Evolutionary conservation across 2,113 vertebrate species (phyloP).

Genomic region (Ia io): DNA sequence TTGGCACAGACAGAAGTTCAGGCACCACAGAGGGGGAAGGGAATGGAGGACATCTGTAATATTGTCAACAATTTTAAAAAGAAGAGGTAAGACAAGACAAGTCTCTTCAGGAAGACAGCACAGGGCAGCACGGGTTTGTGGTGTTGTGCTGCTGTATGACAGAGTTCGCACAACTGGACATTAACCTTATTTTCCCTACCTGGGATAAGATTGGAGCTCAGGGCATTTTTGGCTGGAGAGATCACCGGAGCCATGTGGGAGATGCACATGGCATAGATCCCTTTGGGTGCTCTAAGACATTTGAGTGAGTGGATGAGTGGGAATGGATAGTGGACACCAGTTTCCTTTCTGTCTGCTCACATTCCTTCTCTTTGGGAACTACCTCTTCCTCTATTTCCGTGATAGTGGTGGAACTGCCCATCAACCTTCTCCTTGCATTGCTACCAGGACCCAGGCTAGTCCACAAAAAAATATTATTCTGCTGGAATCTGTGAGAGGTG

Average conservation of each 20-base stretch:
- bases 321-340: no score
- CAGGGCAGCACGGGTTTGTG: neutral
- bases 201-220: neutral
- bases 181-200: neutral
- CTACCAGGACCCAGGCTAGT: neutral
- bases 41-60: no score
- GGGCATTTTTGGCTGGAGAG: no score
- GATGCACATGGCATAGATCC: no score
- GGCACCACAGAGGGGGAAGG: neutral
- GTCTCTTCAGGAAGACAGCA: neutral
- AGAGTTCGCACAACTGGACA: neutral
- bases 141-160: neutral
- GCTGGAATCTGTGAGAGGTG: neutral
- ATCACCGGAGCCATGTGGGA: neutral
- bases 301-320: neutral
- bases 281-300: neutral
- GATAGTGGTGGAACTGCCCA: neutral
- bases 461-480: neutral
- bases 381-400: neutral
- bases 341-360: neutral
- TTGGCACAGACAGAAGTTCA: neutral
- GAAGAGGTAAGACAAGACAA: neutral
- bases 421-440: accelerated
- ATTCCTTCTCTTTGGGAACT: neutral
- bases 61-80: no score